phyloP scores from a whole-genome alignment of 2,888 invertebrate species.

The Apamea crenata region DNA sequence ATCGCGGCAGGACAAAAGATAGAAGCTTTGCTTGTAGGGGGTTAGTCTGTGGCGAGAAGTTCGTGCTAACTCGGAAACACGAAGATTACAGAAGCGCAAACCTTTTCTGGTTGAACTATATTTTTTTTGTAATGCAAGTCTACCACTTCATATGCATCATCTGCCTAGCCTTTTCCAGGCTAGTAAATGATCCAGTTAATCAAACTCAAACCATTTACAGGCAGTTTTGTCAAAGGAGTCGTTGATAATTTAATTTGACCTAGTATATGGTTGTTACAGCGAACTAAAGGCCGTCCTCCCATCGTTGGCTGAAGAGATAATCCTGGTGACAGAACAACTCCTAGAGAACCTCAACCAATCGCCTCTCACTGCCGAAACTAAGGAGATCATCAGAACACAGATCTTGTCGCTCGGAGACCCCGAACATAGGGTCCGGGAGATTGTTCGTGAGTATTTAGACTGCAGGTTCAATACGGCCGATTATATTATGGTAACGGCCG shows the following conservation, averaged over 20 bases:
- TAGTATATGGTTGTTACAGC: slow-evolving; percentile 77
- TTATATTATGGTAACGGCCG: not conserved
- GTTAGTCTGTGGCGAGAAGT: not conserved
- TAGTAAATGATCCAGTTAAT: not conserved
- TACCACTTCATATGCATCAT: not conserved
- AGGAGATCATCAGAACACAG: slow-evolving; percentile 92
- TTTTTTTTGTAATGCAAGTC: not conserved
- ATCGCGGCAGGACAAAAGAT: not conserved
- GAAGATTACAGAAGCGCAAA: not conserved
- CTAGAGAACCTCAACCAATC: slow-evolving; percentile 91
- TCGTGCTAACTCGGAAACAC: not conserved
- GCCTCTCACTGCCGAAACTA: slow-evolving; percentile 89
- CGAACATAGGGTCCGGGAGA: slow-evolving; percentile 93
- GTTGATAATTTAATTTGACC: not conserved
- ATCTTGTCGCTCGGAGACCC: slow-evolving; percentile 91
- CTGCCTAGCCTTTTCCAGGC: not conserved
- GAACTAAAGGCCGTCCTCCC: slow-evolving; percentile 91
- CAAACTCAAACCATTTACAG: not conserved
- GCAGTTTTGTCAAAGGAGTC: not conserved
- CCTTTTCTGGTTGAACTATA: not conserved
- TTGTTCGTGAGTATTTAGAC: slow-evolving; percentile 93
- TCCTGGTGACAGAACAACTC: slow-evolving; percentile 92
- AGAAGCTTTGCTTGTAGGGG: not conserved
- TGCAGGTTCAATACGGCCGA: not conserved
- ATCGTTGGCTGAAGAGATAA: slow-evolving; percentile 93